Conservation (phyloP, 2,113 vertebrate species). For the Marmota flaviventris region DNA sequence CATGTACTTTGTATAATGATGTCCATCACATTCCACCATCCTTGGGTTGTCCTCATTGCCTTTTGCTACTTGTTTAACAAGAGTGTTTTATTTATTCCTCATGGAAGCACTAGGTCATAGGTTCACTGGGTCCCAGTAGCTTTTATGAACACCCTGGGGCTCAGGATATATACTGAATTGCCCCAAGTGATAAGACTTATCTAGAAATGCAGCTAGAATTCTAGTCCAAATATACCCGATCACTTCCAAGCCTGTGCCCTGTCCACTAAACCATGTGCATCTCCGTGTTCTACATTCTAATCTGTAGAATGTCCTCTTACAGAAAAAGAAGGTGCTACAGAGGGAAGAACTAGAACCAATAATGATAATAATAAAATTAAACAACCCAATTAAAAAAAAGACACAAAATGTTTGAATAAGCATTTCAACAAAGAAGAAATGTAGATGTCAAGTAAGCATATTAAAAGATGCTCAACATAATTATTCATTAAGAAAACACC, state of each 20-base stretch:
- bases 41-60: background rate
- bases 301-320: background rate
- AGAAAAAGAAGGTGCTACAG: background rate
- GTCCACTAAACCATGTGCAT: background rate
- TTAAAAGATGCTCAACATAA: background rate
- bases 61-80: background rate
- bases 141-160: background rate
- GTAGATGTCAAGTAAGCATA: background rate
- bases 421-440: background rate
- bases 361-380: background rate
- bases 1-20: too few relatives aligned
- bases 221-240: background rate
- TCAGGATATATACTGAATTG: background rate
- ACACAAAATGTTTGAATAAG: background rate
- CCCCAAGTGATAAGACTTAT: background rate
- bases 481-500: background rate
- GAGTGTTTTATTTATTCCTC: background rate
- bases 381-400: conserved; percentile 12
- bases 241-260: background rate
- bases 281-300: background rate
- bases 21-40: too few relatives aligned
- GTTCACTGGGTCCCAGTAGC: background rate
- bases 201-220: background rate
- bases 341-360: background rate
- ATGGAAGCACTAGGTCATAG: background rate